Conservation (phyloP, 2,888 invertebrate genomes). For the Ormyrus thymus region DNA sequence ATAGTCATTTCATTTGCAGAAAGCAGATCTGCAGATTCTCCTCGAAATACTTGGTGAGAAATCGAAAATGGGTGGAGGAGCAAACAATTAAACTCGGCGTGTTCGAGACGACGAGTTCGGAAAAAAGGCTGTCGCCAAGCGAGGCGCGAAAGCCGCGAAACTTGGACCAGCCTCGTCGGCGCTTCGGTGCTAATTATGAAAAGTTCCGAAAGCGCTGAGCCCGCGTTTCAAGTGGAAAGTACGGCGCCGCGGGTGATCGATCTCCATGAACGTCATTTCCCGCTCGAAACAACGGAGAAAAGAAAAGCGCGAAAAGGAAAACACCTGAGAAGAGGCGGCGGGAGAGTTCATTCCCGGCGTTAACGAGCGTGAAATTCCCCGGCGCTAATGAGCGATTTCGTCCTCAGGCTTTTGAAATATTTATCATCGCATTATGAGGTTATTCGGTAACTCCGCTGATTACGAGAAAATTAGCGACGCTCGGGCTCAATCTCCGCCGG, state of each 20-base stretch:
- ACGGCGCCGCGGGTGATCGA: slow-evolving; percentile 35
- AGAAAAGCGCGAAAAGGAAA: no score
- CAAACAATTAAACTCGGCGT: no score
- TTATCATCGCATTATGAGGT: slow-evolving; percentile 45
- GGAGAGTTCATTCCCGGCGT: slow-evolving; percentile 2
- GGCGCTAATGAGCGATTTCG: slow-evolving; percentile 26
- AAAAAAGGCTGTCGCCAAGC: no score
- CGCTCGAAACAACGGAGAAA: no score
- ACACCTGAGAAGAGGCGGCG: no score
- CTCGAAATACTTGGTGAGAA: no score
- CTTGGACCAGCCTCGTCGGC: background rate
- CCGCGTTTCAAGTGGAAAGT: slow-evolving; percentile 22
- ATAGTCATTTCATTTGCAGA: no score
- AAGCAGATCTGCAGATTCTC: no score
- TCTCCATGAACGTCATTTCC: slow-evolving; percentile 38
- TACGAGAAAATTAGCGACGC: slow-evolving; percentile 43
- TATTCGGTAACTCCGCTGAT: slow-evolving; percentile 43
- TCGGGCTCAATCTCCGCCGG: background rate
- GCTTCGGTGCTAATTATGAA: slow-evolving; percentile 41
- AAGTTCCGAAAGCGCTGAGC: slow-evolving; percentile 31
- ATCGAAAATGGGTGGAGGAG: no score
- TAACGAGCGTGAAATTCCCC: slow-evolving; percentile 10
- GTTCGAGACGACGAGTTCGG: no score
- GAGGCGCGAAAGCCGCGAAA: slow-evolving; percentile 3
- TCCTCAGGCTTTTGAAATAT: slow-evolving; percentile 33